phyloP scores from a whole-genome alignment of 1,140 invertebrate species.

The Cepaea nemoralis region DNA sequence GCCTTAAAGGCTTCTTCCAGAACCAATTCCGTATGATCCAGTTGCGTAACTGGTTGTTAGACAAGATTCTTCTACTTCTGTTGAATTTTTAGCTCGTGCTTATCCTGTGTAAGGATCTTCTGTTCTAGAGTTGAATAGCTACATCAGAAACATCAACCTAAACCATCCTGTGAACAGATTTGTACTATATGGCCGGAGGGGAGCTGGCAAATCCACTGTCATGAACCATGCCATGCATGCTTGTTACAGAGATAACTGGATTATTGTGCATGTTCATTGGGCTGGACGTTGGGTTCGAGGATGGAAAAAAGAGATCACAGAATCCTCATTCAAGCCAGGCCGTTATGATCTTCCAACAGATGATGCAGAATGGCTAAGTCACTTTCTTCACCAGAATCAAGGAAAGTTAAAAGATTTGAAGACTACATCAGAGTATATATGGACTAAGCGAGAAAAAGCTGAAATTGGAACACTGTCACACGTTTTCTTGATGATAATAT shows the following conservation, averaged over 20 bases:
- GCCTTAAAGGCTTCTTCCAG: too few relatives aligned
- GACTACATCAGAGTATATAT: constrained; percentile 81
- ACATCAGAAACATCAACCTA: constrained; percentile 79
- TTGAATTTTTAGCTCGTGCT: too few relatives aligned
- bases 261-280: constrained; percentile 87
- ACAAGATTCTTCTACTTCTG: too few relatives aligned
- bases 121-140: constrained; percentile 86
- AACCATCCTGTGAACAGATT: constrained; percentile 82
- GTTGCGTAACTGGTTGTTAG: too few relatives aligned
- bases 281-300: constrained; percentile 51
- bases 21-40: too few relatives aligned
- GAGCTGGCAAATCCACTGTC: constrained; percentile 84
- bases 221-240: constrained; percentile 86
- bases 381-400: constrained; percentile 86
- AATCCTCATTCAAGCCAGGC: constrained; percentile 79
- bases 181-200: constrained; percentile 84
- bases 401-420: constrained; percentile 76
- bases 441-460: constrained; percentile 85
- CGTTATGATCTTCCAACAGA: constrained; percentile 86
- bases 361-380: constrained; percentile 83
- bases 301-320: constrained; percentile 78
- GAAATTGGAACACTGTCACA: constrained; percentile 78
- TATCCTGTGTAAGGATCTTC: too few relatives aligned
- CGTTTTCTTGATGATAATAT: too few relatives aligned
- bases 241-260: constrained; percentile 78